Percentiles rank a stretch among this genome's conserved stretches.
Evolutionary conservation across 2,113 vertebrate genomes (phyloP).

Genomic region (Ammospiza caudacuta): DNA sequence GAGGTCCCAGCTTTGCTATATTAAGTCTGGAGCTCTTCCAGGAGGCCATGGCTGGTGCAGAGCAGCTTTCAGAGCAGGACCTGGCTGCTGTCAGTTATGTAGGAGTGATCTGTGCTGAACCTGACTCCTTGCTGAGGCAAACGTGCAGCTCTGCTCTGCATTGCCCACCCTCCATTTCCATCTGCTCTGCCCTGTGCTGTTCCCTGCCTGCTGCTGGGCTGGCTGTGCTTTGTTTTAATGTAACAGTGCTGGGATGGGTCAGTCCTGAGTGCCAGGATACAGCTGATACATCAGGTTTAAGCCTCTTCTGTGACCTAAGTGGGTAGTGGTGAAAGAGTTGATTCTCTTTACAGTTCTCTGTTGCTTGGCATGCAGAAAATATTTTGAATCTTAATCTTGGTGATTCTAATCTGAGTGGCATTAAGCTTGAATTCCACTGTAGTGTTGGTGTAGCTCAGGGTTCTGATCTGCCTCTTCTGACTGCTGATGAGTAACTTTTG

Average conservation of each 20-base stretch:
- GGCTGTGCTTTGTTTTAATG: background rate
- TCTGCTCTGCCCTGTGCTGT: background rate
- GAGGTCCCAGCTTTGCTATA: background rate
- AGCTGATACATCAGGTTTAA: background rate
- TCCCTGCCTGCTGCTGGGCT: background rate
- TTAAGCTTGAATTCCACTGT: background rate
- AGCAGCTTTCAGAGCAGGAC: background rate
- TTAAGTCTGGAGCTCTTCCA: conserved; percentile 5
- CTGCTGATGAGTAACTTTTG: background rate
- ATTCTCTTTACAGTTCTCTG: background rate
- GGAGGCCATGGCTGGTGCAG: background rate
- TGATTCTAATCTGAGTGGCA: background rate
- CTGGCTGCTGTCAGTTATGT: background rate
- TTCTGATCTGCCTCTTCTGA: background rate
- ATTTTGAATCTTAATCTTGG: background rate
- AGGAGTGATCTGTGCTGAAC: background rate
- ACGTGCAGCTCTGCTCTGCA: background rate
- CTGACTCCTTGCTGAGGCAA: background rate
- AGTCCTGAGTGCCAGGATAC: background rate
- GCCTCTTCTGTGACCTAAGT: background rate
- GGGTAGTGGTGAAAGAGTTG: background rate
- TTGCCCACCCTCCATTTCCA: background rate
- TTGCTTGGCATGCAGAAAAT: background rate
- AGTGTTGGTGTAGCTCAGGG: background rate
- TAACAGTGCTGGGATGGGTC: background rate